phyloP scores from a whole-genome alignment of 2,113 vertebrate genomes.

The Bettongia penicillata region DNA sequence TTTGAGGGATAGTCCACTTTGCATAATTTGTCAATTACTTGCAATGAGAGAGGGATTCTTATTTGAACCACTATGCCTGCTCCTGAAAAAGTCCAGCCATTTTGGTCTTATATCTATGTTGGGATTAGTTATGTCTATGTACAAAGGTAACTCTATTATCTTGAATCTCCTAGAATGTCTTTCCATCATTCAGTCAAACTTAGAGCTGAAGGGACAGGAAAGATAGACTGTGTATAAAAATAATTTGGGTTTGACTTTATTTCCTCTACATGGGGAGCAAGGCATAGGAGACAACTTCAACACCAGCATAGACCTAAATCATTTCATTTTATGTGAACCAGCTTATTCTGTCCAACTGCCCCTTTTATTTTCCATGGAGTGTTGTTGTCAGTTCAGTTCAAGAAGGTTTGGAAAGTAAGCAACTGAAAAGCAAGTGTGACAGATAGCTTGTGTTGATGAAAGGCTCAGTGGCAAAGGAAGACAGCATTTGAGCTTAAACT shows the following conservation, averaged over 20 bases:
- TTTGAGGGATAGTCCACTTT: not conserved
- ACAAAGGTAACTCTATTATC: not conserved
- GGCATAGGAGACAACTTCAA: not conserved
- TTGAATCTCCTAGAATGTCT: not conserved
- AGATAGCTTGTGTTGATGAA: not conserved
- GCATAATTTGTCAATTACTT: not conserved
- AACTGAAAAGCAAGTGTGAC: not conserved
- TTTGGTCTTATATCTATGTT: not conserved
- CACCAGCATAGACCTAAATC: not conserved
- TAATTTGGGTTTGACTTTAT: not conserved
- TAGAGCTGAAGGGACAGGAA: not conserved
- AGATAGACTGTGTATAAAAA: not conserved
- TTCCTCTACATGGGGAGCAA: not conserved
- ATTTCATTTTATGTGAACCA: not conserved
- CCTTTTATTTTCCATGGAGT: not conserved
- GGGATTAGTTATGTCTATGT: not conserved
- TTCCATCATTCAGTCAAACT: not conserved
- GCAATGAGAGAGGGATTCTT: not conserved
- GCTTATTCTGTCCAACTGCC: not conserved
- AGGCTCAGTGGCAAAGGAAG: conserved; percentile 21
- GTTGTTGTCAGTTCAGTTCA: not conserved
- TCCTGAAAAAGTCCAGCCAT: not conserved
- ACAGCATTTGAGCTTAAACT: not conserved
- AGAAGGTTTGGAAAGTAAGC: not conserved
- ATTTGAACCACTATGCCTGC: not conserved